phyloP scores from a whole-genome alignment of 2,113 vertebrate species.

The Dicentrarchus labrax region DNA sequence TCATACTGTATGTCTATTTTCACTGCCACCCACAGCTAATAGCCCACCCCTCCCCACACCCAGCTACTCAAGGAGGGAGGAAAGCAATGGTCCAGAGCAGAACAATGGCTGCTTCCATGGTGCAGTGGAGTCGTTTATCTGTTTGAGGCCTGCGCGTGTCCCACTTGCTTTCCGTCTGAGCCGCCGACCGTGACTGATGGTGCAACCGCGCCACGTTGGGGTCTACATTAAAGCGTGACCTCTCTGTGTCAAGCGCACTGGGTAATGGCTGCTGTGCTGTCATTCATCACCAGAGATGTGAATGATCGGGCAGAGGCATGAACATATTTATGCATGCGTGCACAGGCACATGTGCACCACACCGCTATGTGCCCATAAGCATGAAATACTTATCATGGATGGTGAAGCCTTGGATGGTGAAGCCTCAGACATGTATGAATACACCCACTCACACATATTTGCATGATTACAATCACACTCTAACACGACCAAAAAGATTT shows the following conservation, averaged over 20 bases:
- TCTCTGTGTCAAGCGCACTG: conserved; percentile 62
- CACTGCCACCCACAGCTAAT: conserved; percentile 64
- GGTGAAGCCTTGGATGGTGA: conserved; percentile 19
- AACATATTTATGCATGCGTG: conserved; percentile 36
- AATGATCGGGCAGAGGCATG: conserved; percentile 33
- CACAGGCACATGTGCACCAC: not conserved
- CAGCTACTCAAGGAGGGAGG: conserved; percentile 41
- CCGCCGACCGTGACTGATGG: conserved; percentile 72
- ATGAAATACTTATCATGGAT: conserved; percentile 29
- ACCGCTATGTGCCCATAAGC: conserved; percentile 3
- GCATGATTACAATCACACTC: not conserved
- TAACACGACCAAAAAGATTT: not conserved
- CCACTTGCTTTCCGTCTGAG: conserved; percentile 69
- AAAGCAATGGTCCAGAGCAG: conserved; percentile 71
- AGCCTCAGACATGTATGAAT: not conserved
- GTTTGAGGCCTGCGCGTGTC: conserved; percentile 63
- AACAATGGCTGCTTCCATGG: conserved; percentile 69
- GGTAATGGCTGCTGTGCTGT: conserved; percentile 66
- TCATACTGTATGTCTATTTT: conserved; percentile 45
- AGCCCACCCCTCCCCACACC: conserved; percentile 42
- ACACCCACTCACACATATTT: not conserved
- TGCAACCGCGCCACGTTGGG: conserved; percentile 35
- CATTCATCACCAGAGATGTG: conserved; percentile 69
- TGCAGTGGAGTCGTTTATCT: conserved; percentile 76
- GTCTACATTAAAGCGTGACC: conserved; percentile 75